phyloP scores from a whole-genome alignment of 2,113 vertebrate species.

The Toxostoma redivivum region DNA sequence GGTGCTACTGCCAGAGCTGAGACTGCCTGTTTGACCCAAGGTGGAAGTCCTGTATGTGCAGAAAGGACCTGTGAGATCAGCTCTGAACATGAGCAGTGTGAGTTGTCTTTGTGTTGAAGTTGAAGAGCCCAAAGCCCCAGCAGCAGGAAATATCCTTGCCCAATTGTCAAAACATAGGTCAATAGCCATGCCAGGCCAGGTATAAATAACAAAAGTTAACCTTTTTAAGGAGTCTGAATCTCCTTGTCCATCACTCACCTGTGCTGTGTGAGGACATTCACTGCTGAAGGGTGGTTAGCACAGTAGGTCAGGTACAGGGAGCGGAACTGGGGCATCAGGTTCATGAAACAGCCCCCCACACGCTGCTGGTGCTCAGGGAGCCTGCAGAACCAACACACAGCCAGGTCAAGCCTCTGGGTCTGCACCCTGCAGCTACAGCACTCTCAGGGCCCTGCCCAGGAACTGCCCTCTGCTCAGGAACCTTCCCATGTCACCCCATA shows the following conservation, averaged over 20 bases:
- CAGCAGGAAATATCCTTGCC: background rate
- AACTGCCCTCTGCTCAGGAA: background rate
- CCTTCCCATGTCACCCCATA: rapidly evolving
- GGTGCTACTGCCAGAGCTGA: background rate
- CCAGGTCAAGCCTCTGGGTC: background rate
- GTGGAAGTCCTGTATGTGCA: background rate
- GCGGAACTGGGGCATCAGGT: slow-evolving; percentile 89
- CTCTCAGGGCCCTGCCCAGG: background rate
- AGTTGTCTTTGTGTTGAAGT: background rate
- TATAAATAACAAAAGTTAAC: background rate
- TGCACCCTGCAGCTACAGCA: background rate
- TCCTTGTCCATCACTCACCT: slow-evolving; percentile 74
- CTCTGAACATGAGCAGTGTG: background rate
- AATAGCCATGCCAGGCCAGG: background rate
- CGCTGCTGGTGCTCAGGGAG: slow-evolving; percentile 89
- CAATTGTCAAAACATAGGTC: background rate
- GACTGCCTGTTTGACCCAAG: background rate
- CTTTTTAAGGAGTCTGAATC: background rate
- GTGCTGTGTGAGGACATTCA: slow-evolving; percentile 91
- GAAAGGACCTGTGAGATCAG: background rate
- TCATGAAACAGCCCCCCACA: slow-evolving; percentile 88
- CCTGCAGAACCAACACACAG: slow-evolving; percentile 61
- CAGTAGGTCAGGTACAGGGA: slow-evolving; percentile 91
- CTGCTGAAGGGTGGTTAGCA: slow-evolving; percentile 91
- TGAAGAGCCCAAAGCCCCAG: background rate